Conservation (phyloP, 2,113 vertebrate species). For the Catagonus wagneri region DNA sequence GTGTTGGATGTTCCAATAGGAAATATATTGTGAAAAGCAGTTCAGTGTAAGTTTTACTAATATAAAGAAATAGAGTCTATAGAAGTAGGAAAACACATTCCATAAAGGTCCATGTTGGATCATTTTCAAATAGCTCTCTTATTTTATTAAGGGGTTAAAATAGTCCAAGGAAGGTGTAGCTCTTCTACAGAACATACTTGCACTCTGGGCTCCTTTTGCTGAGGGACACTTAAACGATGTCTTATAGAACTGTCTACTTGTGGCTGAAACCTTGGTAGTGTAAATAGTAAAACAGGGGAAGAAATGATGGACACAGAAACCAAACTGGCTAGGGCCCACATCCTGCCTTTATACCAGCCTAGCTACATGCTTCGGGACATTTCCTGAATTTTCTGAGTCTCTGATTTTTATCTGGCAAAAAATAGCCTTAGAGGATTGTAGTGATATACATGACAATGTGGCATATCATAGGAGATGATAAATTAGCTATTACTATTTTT, state of each 20-base stretch:
- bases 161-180: not conserved
- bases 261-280: not conserved
- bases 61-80: not conserved
- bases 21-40: not conserved
- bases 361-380: not conserved
- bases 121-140: not conserved
- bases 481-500: not conserved
- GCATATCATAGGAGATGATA: not conserved
- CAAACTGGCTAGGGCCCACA: not conserved
- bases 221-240: not conserved
- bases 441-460: not conserved
- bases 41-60: not conserved
- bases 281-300: not conserved
- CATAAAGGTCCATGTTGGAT: not conserved
- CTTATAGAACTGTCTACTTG: not conserved
- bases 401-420: not conserved
- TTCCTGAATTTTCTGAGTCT: not conserved
- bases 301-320: not conserved
- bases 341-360: not conserved
- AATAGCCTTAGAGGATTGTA: not conserved
- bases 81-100: not conserved
- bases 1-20: not conserved
- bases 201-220: not conserved
- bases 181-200: not conserved
- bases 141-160: not conserved